Evolutionary conservation across 2,888 invertebrate species (phyloP), one percentile per base, ranked within the genome.

Genomic region (Catotricha subobsoleta): DNA sequence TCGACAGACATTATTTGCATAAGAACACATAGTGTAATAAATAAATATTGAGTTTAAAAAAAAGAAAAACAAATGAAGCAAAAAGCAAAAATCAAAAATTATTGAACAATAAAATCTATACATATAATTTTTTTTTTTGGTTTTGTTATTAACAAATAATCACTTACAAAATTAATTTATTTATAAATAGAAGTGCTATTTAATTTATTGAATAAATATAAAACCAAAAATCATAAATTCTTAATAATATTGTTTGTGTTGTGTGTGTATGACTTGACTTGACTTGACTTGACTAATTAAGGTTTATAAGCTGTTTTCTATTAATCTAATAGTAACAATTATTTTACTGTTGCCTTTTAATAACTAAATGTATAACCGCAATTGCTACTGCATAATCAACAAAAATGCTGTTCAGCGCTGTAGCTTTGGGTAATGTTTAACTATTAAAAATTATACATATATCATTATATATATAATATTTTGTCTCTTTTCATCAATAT

Each of bases 401-500:
- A 18, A 43, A 39, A 41, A 44, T 44, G 43, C 38, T 44, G 33
- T 44, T 29, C 37, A 39, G 41, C 33, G 38, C 41, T 30, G 31
- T 44, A 21, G 41, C 41, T 34, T 41, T 44, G 38, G 43, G 43
- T 44, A 44, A 44, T 35, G 28, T 18, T 31, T 33, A 20, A 12
- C 20, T 15, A 12, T 28, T 39, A 31, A 12, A 8, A 8, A 8
- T 10, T 25, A 10, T 25, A 8, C 6, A 25, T 8, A 8, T 10
- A 25, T 25, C 10, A 8, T 25, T 25, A 25, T 10, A 8, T 6
- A 10, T 6, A 8, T 6, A 25, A 28, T 40, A 30, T 19, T 18
- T 18, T 40, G n/a, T 25, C 2, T 20, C 13, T 25, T 35, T 28
- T n/a, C 5, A 27, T 27, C 10, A 9, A 27, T 27, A 27, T 27